These are phyloP conservation scores for Himalopsyche phryganea DNA, from an alignment of 1,140 invertebrate genomes.

Conservation along the genomic window DNA sequence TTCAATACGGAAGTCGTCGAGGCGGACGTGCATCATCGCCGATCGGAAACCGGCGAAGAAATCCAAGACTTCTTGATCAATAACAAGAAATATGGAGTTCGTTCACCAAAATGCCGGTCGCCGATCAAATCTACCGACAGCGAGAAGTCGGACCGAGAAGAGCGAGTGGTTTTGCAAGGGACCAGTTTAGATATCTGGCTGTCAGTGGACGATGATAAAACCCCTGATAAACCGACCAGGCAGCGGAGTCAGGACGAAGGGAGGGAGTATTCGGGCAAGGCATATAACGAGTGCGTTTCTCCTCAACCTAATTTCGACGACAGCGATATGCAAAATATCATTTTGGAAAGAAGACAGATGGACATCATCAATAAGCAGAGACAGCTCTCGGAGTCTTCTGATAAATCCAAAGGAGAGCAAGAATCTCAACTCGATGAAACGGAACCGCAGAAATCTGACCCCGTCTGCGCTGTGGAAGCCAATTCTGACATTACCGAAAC, in stretches of 20 bases:
- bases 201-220: conserved; percentile 39
- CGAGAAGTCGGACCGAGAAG: conserved; percentile 35
- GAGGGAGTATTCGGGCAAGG: conserved; percentile 18
- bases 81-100: conserved; percentile 30
- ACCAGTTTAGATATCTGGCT: conserved; percentile 49
- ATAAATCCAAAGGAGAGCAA: conserved; percentile 30
- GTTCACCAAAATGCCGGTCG: conserved; percentile 30
- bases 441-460: conserved; percentile 6
- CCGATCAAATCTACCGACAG: conserved; percentile 33
- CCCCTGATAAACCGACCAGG: conserved; percentile 20
- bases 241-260: conserved; percentile 4
- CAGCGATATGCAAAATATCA: conserved; percentile 59
- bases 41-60: conserved; percentile 9
- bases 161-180: conserved; percentile 43
- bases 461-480: too few species aligned
- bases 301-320: conserved; percentile 39
- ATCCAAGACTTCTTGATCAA: conserved; percentile 32
- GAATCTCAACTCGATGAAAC: conserved; percentile 14
- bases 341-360: conserved; percentile 57
- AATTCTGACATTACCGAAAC: conserved; percentile 6
- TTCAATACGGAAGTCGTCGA: conserved; percentile 52
- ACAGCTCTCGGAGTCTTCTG: conserved; percentile 35
- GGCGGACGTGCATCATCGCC: conserved; percentile 47
- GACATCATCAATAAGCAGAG: conserved; percentile 54
- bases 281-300: conserved; percentile 28